phyloP scores from a whole-genome alignment of 2,113 vertebrate species.

The Platysternon megacephalum region DNA sequence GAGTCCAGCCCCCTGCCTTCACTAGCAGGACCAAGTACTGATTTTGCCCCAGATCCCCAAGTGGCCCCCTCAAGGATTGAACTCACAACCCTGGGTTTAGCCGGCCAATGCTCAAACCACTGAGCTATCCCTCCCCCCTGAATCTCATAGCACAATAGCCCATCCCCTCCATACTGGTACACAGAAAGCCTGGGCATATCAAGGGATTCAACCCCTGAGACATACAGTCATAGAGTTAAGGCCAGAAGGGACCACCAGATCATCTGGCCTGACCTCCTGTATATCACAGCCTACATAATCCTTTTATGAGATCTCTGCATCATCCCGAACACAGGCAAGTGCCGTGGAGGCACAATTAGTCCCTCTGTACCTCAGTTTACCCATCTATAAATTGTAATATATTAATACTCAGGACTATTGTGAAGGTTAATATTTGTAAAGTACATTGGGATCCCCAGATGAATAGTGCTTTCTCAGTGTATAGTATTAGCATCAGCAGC shows the following conservation, averaged over 20 bases:
- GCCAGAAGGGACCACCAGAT: background rate
- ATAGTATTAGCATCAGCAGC: too few relatives aligned
- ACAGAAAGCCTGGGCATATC: background rate
- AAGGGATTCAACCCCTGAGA: background rate
- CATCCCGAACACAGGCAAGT: background rate
- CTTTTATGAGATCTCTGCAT: background rate
- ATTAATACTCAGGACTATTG: fast-evolving
- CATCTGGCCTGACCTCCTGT: background rate
- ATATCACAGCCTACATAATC: background rate
- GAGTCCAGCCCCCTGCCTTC: too few relatives aligned
- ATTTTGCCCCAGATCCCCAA: too few relatives aligned
- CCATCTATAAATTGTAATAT: fast-evolving
- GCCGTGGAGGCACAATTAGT: background rate
- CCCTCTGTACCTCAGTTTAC: too few relatives aligned
- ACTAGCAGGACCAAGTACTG: too few relatives aligned
- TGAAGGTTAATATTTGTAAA: background rate
- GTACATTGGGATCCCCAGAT: background rate
- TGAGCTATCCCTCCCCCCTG: too few relatives aligned
- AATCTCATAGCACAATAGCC: background rate
- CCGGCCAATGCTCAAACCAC: too few relatives aligned
- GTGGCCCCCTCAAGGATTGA: too few relatives aligned
- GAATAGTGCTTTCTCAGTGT: background rate
- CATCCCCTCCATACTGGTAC: background rate
- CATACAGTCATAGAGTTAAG: background rate
- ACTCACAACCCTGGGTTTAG: too few relatives aligned